Conservation (phyloP, 2,888 invertebrate species). For the Pristionchus exspectatus region DNA sequence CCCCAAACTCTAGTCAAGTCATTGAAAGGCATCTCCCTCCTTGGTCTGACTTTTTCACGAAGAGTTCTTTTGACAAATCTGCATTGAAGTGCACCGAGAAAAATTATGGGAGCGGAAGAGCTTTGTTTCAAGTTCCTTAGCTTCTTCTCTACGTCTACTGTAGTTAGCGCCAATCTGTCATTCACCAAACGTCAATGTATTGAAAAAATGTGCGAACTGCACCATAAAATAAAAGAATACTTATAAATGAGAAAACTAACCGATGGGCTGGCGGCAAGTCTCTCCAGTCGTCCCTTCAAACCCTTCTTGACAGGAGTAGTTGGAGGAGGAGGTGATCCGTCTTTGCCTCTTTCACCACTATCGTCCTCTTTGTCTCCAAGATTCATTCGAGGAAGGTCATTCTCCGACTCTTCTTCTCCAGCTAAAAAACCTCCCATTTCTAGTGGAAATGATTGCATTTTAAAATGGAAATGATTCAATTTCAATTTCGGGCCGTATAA, state of each 20-base stretch:
- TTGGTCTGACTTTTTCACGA: constrained; percentile 23
- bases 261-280: constrained; percentile 14
- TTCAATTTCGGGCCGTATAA: not conserved
- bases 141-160: not conserved
- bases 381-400: constrained; percentile 40
- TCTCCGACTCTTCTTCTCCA: constrained; percentile 48
- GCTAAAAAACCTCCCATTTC: constrained; percentile 23
- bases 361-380: constrained; percentile 40
- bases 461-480: not conserved
- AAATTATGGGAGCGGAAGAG: not conserved
- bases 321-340: constrained; percentile 24
- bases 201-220: not conserved
- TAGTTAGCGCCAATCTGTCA: not conserved
- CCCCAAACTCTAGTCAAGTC: constrained; percentile 19
- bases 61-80: not conserved
- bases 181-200: not conserved
- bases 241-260: not conserved
- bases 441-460: not conserved
- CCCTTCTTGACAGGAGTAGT: constrained; percentile 46
- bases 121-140: constrained; percentile 16
- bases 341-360: constrained; percentile 1
- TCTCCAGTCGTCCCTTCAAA: constrained; percentile 36
- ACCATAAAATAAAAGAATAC: not conserved
- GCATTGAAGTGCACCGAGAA: not conserved
- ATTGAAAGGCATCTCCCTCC: not conserved